Evolutionary conservation across 2,113 vertebrate genomes (phyloP), one percentile per base, ranked within the genome.

Genomic region (Corydoras maculifer): DNA sequence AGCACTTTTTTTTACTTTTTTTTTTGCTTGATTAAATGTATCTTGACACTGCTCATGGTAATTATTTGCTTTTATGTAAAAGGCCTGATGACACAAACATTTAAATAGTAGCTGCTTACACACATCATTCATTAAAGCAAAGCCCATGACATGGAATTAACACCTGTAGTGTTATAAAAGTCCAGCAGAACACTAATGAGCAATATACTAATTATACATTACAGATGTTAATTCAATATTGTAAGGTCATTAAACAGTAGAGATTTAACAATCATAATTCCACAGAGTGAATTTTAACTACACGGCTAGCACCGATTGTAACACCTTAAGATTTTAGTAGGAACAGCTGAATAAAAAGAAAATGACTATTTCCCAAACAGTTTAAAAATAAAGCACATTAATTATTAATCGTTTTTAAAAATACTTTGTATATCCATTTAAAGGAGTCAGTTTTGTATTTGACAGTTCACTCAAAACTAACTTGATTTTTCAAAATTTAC

Each of bases 101-200:
- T 43, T 43, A 43, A 25, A 43, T 43, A 25, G 31, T 43, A 11
- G 30, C 6, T 54, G 18, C 50, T 50, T 48, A 35, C 55, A 49
- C 32, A 29, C 59, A 66, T 43, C 49, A 49, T 9, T 66, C 18
- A 66, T 66, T 66, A 66, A 6, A 53, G 51, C 51, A 53, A 53
- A 53, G 35, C 4, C 35, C 35, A 43, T 8, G 4, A 43, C 35
- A 50, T 13, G 29, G 43, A 53, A 50, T 64, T 64, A 50, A 49
- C n/a, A 43, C 15, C 43, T 50, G 18, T 43, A 49, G 15, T 50
- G 61, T 64, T 64, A 50, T 18, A 49, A 49, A 49, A 11, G 5
- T 49, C 43, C 43, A 50, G 5, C 62, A 49, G 35, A 14, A 49
- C 35, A 48, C 62, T 13, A 8, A 30, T 51, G 11, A 30, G 29